A percentile compares a stretch with the other conserved stretches of the same genome.
Evolutionary conservation across 2,888 invertebrate genomes (phyloP).

Genomic region (Metopia argyrocephala): DNA sequence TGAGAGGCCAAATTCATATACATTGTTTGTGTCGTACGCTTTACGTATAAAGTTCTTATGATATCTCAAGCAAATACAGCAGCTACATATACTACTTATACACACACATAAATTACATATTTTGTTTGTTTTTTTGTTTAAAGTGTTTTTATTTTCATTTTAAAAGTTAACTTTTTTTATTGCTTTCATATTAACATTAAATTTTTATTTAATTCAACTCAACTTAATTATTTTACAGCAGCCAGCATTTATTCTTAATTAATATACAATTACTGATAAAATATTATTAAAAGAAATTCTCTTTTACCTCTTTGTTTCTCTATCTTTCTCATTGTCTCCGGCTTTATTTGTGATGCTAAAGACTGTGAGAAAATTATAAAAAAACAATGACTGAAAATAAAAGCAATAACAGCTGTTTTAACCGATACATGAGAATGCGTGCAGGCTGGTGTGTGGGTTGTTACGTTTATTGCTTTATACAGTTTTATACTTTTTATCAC

Average conservation of each 20-base stretch:
- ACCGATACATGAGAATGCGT: background rate
- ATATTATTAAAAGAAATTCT: conserved; percentile 23
- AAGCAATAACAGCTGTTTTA: background rate
- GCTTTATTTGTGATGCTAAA: background rate
- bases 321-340: no score
- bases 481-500: no score
- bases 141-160: background rate
- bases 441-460: background rate
- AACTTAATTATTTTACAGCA: conserved; percentile 12
- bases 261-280: conserved; percentile 11
- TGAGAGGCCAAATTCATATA: no score
- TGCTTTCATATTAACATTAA: no score
- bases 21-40: no score
- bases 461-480: background rate
- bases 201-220: conserved; percentile 1
- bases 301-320: no score
- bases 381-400: background rate
- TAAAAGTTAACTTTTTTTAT: background rate
- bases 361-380: background rate
- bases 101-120: background rate
- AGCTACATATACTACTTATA: no score
- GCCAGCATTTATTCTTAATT: conserved; percentile 25
- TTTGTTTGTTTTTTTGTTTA: background rate
- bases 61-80: no score
- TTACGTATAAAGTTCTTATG: no score